Evolutionary conservation across 1,140 invertebrate species (phyloP).

Genomic region (Riptortus pedestris): DNA sequence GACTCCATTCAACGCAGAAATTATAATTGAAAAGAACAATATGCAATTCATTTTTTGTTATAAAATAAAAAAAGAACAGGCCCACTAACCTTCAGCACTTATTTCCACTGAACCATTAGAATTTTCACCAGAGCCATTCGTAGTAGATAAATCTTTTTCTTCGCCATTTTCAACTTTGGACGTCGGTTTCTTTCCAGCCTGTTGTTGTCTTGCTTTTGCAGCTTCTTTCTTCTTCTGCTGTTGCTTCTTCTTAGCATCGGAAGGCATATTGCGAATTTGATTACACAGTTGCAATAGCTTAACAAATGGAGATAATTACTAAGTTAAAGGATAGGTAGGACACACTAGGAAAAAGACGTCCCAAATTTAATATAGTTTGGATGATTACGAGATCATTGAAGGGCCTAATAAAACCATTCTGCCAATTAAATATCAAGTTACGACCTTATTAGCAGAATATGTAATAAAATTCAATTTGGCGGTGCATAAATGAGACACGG

Average conservation of each 20-base stretch:
- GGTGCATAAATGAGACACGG: neutral
- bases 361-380: too few species aligned
- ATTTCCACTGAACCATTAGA: slow-evolving; percentile 34
- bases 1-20: too few species aligned
- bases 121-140: slow-evolving; percentile 21
- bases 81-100: slow-evolving; percentile 34
- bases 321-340: too few species aligned
- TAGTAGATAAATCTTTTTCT: slow-evolving; percentile 44
- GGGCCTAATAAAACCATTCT: too few species aligned
- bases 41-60: too few species aligned
- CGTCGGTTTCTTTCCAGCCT: slow-evolving; percentile 44
- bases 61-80: too few species aligned
- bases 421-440: slow-evolving; percentile 3
- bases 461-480: neutral
- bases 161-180: slow-evolving; percentile 41
- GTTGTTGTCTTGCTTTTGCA: slow-evolving; percentile 62
- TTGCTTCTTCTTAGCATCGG: slow-evolving; percentile 92
- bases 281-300: neutral
- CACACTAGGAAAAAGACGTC: too few species aligned
- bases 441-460: neutral
- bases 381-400: too few species aligned
- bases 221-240: slow-evolving; percentile 95
- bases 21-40: too few species aligned
- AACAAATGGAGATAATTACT: too few species aligned
- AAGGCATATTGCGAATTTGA: slow-evolving; percentile 60